Evolutionary conservation across 2,797 vertebrate genomes (phyloP), one percentile per base, ranked within the genome.

Genomic region (Brachyalestes nurse): DNA sequence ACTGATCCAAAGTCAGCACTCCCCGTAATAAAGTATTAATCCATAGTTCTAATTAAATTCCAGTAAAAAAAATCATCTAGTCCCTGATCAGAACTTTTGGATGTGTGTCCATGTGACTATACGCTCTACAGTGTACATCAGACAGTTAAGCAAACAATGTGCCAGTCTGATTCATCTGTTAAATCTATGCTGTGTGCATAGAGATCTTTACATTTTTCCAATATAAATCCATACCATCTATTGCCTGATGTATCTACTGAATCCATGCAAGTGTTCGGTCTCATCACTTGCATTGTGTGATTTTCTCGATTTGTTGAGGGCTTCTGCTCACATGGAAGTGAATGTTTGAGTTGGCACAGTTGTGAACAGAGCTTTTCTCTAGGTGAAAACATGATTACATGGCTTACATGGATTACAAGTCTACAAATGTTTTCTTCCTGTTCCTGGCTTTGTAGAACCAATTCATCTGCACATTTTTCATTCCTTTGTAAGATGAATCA

Each of bases 171-270:
- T 6, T 5, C 19, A 67, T 21, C 45, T 42, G 38, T 34, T 45
- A 13, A 0, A 67, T 45, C 38, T 42, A 3, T 13, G 66, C n/a
- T 12, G 13, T n/a, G 40, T 45, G 34, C 34, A 45, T 67, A 67
- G 45, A 70, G 66, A 70, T 70, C 38, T 67, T 19, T 40, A 70
- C 38, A 49, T 70, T 47, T 70, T 12, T 49, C 42, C 40, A 40
- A 23, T 47, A 19, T 19, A 70, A 17, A 19, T 66, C 17, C 64
- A 70, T 70, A 13, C 66, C 42, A 49, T 70, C 42, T 49, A 45
- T n/a, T 42, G 64, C 38, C 9, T 70, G n/a, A 23, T 47, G 66
- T 47, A 70, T 25, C 38, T 70, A 13, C 45, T 25, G n/a, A 70
- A 23, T 49, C 45, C 5, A n/a, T 45, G 4, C 8, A 70, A 49